Conservation (phyloP, 1,140 invertebrate species). For the Calephelis nemesis region DNA sequence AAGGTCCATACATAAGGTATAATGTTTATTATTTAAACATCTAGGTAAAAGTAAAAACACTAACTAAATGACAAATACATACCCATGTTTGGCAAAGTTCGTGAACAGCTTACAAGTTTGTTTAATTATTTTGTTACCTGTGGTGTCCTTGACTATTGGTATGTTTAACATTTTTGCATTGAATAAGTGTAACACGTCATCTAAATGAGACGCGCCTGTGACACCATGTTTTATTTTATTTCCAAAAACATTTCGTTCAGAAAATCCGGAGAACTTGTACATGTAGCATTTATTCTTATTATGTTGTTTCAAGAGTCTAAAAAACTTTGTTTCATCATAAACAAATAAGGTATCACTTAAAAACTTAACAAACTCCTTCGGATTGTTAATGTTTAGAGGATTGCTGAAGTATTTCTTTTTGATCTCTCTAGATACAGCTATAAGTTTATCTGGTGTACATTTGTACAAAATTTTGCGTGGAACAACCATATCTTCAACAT, state of each 20-base stretch:
- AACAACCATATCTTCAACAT: slow-evolving; percentile 40
- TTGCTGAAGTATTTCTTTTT: slow-evolving; percentile 72
- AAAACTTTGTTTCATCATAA: slow-evolving; percentile 56
- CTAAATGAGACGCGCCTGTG: slow-evolving; percentile 45
- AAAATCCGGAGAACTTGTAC: slow-evolving; percentile 44
- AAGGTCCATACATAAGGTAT: too few species aligned
- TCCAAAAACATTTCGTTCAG: slow-evolving; percentile 45
- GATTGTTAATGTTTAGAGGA: slow-evolving; percentile 37
- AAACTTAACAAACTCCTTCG: slow-evolving; percentile 54
- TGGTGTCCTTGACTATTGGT: slow-evolving; percentile 35
- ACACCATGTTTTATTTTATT: slow-evolving; percentile 36
- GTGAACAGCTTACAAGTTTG: slow-evolving; percentile 73
- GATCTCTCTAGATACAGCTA: slow-evolving; percentile 56
- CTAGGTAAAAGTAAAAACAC: too few species aligned
- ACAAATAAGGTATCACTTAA: slow-evolving; percentile 57
- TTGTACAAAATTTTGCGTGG: slow-evolving; percentile 42
- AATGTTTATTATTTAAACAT: too few species aligned
- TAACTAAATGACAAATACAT: slow-evolving; percentile 27
- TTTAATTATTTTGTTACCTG: slow-evolving; percentile 54
- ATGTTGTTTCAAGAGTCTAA: slow-evolving; percentile 43
- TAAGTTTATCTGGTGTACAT: slow-evolving; percentile 32
- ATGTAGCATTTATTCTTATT: slow-evolving; percentile 37
- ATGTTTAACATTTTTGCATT: slow-evolving; percentile 38
- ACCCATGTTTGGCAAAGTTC: slow-evolving; percentile 80
- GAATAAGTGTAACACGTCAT: slow-evolving; percentile 59